Evolutionary conservation across 1,140 invertebrate species (phyloP), one percentile per base, ranked within the genome.

Genomic region (Tetramorium parvispinum): DNA sequence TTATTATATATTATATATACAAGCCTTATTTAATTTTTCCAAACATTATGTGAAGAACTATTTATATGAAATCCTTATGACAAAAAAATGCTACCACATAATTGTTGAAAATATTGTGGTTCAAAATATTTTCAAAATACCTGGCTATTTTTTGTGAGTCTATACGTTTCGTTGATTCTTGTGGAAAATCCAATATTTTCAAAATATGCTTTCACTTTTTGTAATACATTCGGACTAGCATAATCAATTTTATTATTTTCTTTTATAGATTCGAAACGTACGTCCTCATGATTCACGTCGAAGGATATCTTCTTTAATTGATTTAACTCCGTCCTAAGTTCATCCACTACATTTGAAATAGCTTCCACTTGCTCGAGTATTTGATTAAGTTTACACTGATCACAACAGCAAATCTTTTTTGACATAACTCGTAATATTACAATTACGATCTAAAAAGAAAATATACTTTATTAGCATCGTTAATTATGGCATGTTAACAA

Each of bases 291-390:
- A 18, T 63, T 63, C 0, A 18, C 32, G 3, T 49, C n/a, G 0
- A 49, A 0, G n/a, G 18, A 21, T 46, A 43, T 51, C 6, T 51
- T 57, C 7, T 59, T 77, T 3, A 89, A 51, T 18, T n/a, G 11
- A 4, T 65, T 49, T 3, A 89, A n/a, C 7, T 88, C 88, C 1
- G 37, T 43, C 0, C 87, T 75, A 3, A 89, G 73, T 24, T 89
- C 75, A 6, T 89, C 87, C 61, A 89, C 71, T 32, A 88, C 71
- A 5, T 43, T 27, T 5, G 68, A 61, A 21, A 89, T 82, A 24
- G 21, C 21, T 40, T 86, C 79, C 4, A 89, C 78, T 71, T 88
- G 87, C 18, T 88, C 70, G 13, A 86, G 27, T 51, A 89, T 32
- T 11, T 88, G 82, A 18, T 61, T 43, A 27, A 89, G 46, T 3